A percentile compares a stretch with the other conserved stretches of the same genome.
Conservation (phyloP, 37 sponge, comb jelly and placozoan genomes). For the Theonella swinhoei region DNA sequence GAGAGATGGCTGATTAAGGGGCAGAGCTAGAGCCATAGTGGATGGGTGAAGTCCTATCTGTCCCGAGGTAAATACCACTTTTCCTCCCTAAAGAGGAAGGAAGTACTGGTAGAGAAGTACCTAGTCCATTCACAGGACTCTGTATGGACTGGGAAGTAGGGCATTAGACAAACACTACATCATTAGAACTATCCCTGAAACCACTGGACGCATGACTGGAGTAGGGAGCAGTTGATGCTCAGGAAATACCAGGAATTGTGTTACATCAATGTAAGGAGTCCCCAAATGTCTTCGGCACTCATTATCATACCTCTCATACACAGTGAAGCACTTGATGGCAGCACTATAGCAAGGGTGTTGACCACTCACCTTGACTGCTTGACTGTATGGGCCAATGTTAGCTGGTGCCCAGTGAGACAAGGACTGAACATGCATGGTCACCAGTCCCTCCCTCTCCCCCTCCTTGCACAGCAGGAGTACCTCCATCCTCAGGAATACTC, state of each 20-base stretch:
- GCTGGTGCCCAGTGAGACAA: constrained; percentile 89
- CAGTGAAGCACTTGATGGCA: not conserved
- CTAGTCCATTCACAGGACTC: not conserved
- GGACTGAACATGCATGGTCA: constrained; percentile 83
- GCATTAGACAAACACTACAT: too few species aligned
- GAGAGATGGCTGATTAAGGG: constrained; percentile 27
- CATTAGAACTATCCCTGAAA: too few species aligned
- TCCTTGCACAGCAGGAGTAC: constrained; percentile 1
- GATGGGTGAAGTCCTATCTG: constrained; percentile 71
- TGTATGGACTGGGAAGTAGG: not conserved
- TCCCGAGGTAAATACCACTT: constrained; percentile 72
- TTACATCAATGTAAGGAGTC: too few species aligned
- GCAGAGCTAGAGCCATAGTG: constrained; percentile 16
- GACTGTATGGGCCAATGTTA: constrained; percentile 92
- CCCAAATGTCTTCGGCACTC: too few species aligned
- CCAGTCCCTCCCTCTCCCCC: not conserved
- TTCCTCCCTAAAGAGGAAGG: constrained; percentile 17
- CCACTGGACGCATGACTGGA: too few species aligned
- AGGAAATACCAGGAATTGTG: too few species aligned
- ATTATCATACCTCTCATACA: too few species aligned
- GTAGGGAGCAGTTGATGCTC: too few species aligned
- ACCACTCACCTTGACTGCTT: constrained; percentile 62
- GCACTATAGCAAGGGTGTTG: not conserved
- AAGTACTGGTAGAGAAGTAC: not conserved
- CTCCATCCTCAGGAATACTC: constrained; percentile 49